Percentiles rank a stretch among this genome's conserved stretches.
Conservation (phyloP, 2,113 vertebrate genomes). For the Pterocles orientalis region DNA sequence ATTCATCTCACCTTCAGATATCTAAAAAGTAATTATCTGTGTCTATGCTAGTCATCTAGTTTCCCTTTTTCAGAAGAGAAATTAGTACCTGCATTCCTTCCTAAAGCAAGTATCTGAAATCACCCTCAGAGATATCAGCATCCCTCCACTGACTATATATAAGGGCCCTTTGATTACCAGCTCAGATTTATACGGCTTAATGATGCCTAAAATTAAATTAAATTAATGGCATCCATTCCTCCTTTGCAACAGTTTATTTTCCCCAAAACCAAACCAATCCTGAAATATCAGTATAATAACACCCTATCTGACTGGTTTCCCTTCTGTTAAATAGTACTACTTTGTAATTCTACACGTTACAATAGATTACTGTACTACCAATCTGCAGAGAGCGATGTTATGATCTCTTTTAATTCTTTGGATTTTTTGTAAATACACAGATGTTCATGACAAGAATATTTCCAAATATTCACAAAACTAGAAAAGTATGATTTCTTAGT, state of each 20-base stretch:
- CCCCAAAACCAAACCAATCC: neutral
- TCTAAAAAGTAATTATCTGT: conserved; percentile 8
- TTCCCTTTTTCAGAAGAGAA: neutral
- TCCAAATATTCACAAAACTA: neutral
- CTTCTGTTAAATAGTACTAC: neutral
- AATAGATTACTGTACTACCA: neutral
- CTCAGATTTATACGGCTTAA: neutral
- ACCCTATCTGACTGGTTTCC: neutral
- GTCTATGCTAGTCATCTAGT: neutral
- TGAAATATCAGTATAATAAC: neutral
- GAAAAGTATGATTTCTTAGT: neutral
- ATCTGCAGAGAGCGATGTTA: neutral
- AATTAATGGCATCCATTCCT: neutral
- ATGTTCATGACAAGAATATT: neutral
- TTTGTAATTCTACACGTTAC: neutral
- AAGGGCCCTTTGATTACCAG: neutral
- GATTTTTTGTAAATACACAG: neutral
- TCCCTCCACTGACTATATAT: neutral
- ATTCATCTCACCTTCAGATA: neutral
- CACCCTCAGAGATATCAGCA: neutral
- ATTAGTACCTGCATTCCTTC: neutral
- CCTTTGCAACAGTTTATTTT: neutral
- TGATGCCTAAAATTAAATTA: neutral
- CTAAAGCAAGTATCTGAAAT: neutral
- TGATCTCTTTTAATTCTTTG: neutral